phyloP scores from a whole-genome alignment of 1,140 invertebrate species.

The Drosophila tsacasi region DNA sequence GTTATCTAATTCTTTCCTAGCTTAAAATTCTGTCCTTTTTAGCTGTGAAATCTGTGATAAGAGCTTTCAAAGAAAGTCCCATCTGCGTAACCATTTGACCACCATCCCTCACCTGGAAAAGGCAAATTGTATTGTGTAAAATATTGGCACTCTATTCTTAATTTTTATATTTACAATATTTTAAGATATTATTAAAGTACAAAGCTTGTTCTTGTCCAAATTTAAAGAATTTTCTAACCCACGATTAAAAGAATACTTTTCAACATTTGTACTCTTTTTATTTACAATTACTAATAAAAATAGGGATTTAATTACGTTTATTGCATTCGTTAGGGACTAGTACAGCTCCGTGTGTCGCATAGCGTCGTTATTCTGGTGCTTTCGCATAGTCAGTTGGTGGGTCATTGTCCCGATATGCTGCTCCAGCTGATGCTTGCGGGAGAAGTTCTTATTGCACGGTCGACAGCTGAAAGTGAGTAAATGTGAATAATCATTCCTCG shows the following conservation, averaged over 20 bases:
- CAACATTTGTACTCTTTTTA: constrained; percentile 64
- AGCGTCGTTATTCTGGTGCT: constrained; percentile 48
- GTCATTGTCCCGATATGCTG: constrained; percentile 81
- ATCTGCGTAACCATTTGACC: constrained; percentile 8
- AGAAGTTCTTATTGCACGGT: constrained; percentile 84
- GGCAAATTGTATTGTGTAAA: background rate
- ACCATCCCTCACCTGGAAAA: constrained; percentile 14
- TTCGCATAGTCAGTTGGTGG: constrained; percentile 76
- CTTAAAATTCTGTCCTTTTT: background rate
- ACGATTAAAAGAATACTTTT: background rate
- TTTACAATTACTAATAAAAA: constrained; percentile 53
- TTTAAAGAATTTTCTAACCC: background rate
- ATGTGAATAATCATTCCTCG: background rate
- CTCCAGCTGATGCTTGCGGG: constrained; percentile 80
- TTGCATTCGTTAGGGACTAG: constrained; percentile 45
- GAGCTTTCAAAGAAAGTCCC: constrained; percentile 3
- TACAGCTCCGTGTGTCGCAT: constrained; percentile 53
- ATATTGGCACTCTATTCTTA: background rate
- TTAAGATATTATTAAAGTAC: background rate
- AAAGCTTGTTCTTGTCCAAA: background rate
- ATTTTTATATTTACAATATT: background rate
- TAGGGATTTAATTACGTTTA: constrained; percentile 33
- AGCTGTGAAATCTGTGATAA: constrained; percentile 32
- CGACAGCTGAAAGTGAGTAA: constrained; percentile 54
- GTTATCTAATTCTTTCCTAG: background rate